Evolutionary conservation across 2,888 invertebrate species (phyloP).

Genomic region (Mesopsocus fuscifrons): DNA sequence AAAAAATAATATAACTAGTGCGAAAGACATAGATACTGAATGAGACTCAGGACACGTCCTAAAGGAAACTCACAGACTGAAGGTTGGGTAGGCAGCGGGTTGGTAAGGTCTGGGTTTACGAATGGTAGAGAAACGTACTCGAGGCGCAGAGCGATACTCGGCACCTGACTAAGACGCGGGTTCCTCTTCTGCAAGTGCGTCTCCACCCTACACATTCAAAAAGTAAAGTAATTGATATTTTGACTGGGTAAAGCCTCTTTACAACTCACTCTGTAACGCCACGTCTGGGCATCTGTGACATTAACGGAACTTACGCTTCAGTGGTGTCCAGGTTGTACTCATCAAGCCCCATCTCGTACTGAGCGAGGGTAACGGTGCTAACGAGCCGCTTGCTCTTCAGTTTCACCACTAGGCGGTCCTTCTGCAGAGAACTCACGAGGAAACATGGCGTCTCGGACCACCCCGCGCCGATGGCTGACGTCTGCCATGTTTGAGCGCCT

Average conservation of each 20-base stretch:
- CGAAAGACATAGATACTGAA: too few relatives aligned
- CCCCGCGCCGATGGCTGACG: slow-evolving; percentile 23
- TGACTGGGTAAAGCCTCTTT: too few relatives aligned
- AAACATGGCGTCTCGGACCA: slow-evolving; percentile 32
- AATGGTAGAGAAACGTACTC: slow-evolving; percentile 27
- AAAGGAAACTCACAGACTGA: too few relatives aligned
- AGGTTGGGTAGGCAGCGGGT: too few relatives aligned
- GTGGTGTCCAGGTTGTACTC: slow-evolving; percentile 28
- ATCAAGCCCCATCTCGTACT: slow-evolving; percentile 27
- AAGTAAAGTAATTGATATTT: neutral
- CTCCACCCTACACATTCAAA: slow-evolving; percentile 22
- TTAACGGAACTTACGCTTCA: slow-evolving; percentile 14
- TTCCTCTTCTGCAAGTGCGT: slow-evolving; percentile 25
- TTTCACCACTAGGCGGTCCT: slow-evolving; percentile 27
- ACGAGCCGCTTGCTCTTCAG: slow-evolving; percentile 30
- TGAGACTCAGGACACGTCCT: too few relatives aligned
- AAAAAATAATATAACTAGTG: too few relatives aligned
- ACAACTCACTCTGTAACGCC: too few relatives aligned
- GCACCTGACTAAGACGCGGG: slow-evolving; percentile 22
- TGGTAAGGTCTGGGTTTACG: too few relatives aligned
- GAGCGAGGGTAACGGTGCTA: slow-evolving; percentile 28
- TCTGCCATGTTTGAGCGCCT: slow-evolving; percentile 27
- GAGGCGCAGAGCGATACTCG: slow-evolving; percentile 24
- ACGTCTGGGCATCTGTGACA: too few relatives aligned
- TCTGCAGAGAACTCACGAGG: slow-evolving; percentile 26